Percentiles rank a stretch among this genome's conserved stretches.
phyloP scores from a whole-genome alignment of 2,797 vertebrate species.

The Phoxinus dragarum region DNA sequence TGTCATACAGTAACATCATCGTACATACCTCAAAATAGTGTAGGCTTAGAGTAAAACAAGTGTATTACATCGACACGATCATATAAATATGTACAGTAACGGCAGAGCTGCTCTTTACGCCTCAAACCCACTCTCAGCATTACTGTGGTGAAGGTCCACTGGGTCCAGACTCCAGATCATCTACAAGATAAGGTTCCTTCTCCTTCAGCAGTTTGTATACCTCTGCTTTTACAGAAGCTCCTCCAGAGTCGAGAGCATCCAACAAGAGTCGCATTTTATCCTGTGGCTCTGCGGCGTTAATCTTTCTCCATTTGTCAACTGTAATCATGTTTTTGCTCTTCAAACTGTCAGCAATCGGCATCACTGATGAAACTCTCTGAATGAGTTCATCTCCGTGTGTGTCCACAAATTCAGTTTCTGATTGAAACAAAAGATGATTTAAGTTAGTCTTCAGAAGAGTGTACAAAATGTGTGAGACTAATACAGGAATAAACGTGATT shows the following conservation, averaged over 20 bases:
- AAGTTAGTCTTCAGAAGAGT: background rate
- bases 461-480: background rate
- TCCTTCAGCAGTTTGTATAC: constrained; percentile 32
- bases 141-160: background rate
- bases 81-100: too few relatives aligned
- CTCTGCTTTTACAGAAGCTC: constrained; percentile 18
- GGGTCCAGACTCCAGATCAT: background rate
- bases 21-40: background rate
- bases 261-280: constrained; percentile 9
- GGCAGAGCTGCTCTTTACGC: rapidly evolving
- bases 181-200: background rate
- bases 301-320: background rate
- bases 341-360: constrained; percentile 30
- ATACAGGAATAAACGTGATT: too few relatives aligned
- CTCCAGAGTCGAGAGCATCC: background rate
- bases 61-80: background rate
- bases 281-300: background rate
- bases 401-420: constrained; percentile 34
- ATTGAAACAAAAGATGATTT: background rate
- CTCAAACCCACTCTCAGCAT: background rate
- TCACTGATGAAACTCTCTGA: background rate
- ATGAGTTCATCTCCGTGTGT: background rate
- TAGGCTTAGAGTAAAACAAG: too few relatives aligned
- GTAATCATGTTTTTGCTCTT: constrained; percentile 3
- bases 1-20: background rate